Evolutionary conservation across 2,888 invertebrate genomes (phyloP).

Genomic region (Leptinotarsa juncta): DNA sequence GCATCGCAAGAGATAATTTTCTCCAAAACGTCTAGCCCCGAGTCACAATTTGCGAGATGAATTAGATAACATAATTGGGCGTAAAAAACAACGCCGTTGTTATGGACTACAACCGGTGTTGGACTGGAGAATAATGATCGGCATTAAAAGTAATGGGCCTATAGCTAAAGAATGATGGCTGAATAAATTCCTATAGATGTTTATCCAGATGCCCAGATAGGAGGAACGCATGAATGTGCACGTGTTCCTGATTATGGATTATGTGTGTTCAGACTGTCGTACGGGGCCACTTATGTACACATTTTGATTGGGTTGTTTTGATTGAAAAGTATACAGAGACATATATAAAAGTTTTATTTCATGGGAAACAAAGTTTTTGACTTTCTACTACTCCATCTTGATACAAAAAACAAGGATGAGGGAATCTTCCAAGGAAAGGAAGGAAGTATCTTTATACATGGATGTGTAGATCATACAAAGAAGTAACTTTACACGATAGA

Average conservation of each 20-base stretch:
- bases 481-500: too few relatives aligned
- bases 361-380: too few relatives aligned
- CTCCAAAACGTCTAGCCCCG: not conserved
- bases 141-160: not conserved
- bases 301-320: too few relatives aligned
- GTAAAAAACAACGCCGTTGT: not conserved
- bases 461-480: too few relatives aligned
- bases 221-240: not conserved
- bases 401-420: too few relatives aligned
- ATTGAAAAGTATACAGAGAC: too few relatives aligned
- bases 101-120: not conserved
- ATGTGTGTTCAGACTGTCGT: not conserved
- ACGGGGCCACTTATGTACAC: not conserved
- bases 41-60: conserved; percentile 1
- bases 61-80: conserved; percentile 9
- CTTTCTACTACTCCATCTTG: too few relatives aligned
- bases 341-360: too few relatives aligned
- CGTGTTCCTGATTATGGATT: not conserved
- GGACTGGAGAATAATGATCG: conserved; percentile 3
- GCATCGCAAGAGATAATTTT: not conserved
- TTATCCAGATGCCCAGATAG: not conserved
- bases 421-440: too few relatives aligned
- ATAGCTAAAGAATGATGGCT: conserved; percentile 3
- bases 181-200: not conserved
- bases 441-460: too few relatives aligned